phyloP scores from a whole-genome alignment of 2,888 invertebrate species.

The Lobophora halterata region DNA sequence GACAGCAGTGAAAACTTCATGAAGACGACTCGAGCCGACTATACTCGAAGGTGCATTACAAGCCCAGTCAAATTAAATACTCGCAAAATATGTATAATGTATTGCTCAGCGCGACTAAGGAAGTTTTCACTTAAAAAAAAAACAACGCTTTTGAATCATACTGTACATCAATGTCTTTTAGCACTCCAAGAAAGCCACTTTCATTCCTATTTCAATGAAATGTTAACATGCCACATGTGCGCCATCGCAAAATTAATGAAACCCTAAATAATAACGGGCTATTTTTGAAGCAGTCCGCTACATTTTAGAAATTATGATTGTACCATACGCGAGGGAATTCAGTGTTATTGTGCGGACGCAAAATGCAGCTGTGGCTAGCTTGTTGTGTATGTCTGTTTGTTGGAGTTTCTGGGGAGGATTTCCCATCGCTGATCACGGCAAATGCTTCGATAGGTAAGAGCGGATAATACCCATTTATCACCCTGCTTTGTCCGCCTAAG shows the following conservation, averaged over 20 bases:
- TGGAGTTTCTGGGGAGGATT: slow-evolving; percentile 75
- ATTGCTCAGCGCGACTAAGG: too few species aligned
- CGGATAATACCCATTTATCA: not conserved
- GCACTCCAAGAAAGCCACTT: slow-evolving; percentile 24
- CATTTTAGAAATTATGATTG: slow-evolving; percentile 60
- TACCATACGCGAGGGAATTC: slow-evolving; percentile 33
- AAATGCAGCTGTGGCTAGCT: slow-evolving; percentile 54
- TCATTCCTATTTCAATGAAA: slow-evolving; percentile 46
- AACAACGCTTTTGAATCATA: slow-evolving; percentile 4
- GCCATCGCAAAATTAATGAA: slow-evolving; percentile 41
- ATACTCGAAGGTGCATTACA: too few species aligned
- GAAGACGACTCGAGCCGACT: too few species aligned
- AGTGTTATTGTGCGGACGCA: slow-evolving; percentile 36
- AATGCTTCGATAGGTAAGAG: slow-evolving; percentile 88
- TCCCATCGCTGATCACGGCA: slow-evolving; percentile 86
- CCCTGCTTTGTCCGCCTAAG: not conserved
- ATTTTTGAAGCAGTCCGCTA: slow-evolving; percentile 20
- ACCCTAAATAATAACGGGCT: slow-evolving; percentile 44
- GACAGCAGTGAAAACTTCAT: too few species aligned
- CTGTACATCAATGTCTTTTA: slow-evolving; percentile 11
- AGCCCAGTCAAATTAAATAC: too few species aligned
- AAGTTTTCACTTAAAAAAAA: too few species aligned
- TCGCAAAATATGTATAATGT: too few species aligned
- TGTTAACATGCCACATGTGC: slow-evolving; percentile 58
- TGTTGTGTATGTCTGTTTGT: slow-evolving; percentile 41